Conservation (phyloP, 2,888 invertebrate species). For the Drosophila robusta region DNA sequence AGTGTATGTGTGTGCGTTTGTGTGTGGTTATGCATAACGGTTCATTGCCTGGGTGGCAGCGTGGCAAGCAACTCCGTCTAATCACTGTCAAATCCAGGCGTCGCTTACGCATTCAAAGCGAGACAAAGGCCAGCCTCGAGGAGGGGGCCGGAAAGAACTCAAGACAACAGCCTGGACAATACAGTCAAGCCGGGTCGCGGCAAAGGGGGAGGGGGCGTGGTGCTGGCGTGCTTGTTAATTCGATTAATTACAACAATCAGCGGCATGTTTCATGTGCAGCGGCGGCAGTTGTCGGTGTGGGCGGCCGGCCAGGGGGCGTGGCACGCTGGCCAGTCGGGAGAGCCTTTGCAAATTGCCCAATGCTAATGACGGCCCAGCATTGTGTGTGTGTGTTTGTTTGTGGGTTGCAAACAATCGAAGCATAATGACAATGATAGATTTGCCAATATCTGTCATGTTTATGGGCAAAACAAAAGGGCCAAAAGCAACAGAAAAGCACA, state of each 20-base stretch:
- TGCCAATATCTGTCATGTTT: conserved; percentile 85
- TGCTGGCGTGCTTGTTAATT: conserved; percentile 79
- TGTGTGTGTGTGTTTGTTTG: conserved; percentile 20
- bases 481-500: background rate
- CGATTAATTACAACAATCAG: conserved; percentile 85
- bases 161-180: conserved; percentile 50
- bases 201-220: background rate
- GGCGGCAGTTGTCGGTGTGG: conserved; percentile 19
- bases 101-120: conserved; percentile 75
- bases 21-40: conserved; percentile 68
- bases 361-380: conserved; percentile 66
- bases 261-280: conserved; percentile 78
- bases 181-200: conserved; percentile 11
- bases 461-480: conserved; percentile 69
- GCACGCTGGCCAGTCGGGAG: conserved; percentile 31
- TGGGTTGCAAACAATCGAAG: conserved; percentile 80
- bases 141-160: conserved; percentile 34
- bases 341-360: conserved; percentile 72
- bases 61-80: conserved; percentile 70
- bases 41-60: conserved; percentile 63
- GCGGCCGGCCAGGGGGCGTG: conserved; percentile 2
- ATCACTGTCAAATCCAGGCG: conserved; percentile 84
- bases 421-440: conserved; percentile 85
- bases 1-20: conserved; percentile 12
- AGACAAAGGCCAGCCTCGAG: conserved; percentile 60